Evolutionary conservation across 2,888 invertebrate species (phyloP).

Genomic region (Drosophila trichaetosa): DNA sequence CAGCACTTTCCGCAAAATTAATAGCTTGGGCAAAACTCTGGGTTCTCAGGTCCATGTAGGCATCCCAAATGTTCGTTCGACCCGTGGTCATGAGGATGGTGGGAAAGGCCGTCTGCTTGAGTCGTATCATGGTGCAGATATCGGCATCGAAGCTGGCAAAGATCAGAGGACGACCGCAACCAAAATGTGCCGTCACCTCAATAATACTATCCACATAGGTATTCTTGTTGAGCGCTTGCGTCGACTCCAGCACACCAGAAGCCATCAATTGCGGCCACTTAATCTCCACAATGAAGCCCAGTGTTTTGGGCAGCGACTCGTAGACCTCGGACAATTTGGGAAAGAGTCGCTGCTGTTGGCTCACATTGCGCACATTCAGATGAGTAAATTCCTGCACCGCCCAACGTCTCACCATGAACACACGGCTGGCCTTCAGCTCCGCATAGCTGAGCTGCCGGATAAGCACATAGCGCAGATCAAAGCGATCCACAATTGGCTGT

Average conservation of each 20-base stretch:
- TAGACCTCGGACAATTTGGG: slow-evolving; percentile 94
- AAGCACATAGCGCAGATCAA: slow-evolving; percentile 94
- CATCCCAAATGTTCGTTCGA: slow-evolving; percentile 84
- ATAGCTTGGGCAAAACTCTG: slow-evolving; percentile 91
- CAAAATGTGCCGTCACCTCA: slow-evolving; percentile 91
- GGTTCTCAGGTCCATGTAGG: slow-evolving; percentile 93
- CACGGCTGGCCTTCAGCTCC: slow-evolving; percentile 94
- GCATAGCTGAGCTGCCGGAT: slow-evolving; percentile 95
- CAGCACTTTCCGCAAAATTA: slow-evolving; percentile 91
- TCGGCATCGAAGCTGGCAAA: slow-evolving; percentile 98
- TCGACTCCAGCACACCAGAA: slow-evolving; percentile 93
- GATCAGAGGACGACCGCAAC: slow-evolving; percentile 92
- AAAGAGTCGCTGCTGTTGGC: slow-evolving; percentile 90
- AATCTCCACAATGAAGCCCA: slow-evolving; percentile 97
- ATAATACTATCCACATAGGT: slow-evolving; percentile 93
- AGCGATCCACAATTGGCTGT: slow-evolving; percentile 89
- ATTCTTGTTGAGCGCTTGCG: slow-evolving; percentile 94
- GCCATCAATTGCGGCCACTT: slow-evolving; percentile 97
- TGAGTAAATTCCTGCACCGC: slow-evolving; percentile 88
- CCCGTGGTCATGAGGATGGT: slow-evolving; percentile 91
- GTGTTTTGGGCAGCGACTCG: slow-evolving; percentile 90
- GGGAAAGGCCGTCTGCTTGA: slow-evolving; percentile 98
- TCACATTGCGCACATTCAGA: slow-evolving; percentile 90
- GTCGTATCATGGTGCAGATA: slow-evolving; percentile 95
- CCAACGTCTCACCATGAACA: slow-evolving; percentile 90